Base-by-base conservation (phyloP, 2,888 invertebrate species). In the Eulithis testata region DNA sequence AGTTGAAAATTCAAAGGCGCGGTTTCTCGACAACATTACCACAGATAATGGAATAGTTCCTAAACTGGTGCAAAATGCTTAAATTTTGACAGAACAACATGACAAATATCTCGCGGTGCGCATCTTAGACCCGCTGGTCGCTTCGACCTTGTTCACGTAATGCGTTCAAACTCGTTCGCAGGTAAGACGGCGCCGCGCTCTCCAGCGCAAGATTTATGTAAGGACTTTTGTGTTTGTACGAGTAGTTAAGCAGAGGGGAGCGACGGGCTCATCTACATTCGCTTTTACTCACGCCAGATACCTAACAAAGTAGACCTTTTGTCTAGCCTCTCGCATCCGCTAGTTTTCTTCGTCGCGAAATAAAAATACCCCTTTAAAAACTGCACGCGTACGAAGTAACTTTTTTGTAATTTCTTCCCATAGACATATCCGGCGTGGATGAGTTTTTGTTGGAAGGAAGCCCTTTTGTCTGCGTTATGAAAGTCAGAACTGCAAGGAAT, bases 151-250 rank as follows among this genome's bases (percentile, higher is more conserved):
- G 40, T 8, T 40, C 40, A 40, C 40, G 5, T 9, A 40, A 11
- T 40, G 40, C 40, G 40, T 40, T 40, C 40, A 11, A 40, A 40
- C 40, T 40, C 40, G 40, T 11, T 50, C 59, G 45, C 69, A 72
- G 72, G 70, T 72, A 89, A 89, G 88, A 86, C 84, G 87, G 85
- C 86, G 85, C 85, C 86, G 81, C 79, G 86, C 79, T 81, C 86
- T 80, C 82, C 78, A 83, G 83, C 88, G 88, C 87, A 91, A 93
- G 92, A 93, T 93, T 93, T 93, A 93, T 93, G 90, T 89, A 87
- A 88, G 89, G 90, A 93, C 90, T 93, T 92, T 91, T 90, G 88
- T 91, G 89, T 93, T 93, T 91, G 88, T 87, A 88, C 84, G 86
- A 88, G 86, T 89, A 91, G 91, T 93, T 90, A 91, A 87, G 86